Evolutionary conservation across 2,113 vertebrate genomes (phyloP), one percentile per base, ranked within the genome.

Genomic region (Python bivittatus): DNA sequence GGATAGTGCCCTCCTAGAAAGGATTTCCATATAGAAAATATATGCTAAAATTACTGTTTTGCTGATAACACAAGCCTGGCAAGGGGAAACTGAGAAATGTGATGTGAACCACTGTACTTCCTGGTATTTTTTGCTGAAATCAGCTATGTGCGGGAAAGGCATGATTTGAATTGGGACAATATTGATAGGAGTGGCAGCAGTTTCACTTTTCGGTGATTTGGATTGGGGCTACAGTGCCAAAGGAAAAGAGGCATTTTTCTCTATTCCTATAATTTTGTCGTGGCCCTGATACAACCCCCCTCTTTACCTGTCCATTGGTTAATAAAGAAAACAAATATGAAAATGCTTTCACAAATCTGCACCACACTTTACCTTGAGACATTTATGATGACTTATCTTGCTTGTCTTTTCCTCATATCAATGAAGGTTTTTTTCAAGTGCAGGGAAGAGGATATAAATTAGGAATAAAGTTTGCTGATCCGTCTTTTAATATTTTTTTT

Each of bases 361-460:
- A 54, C 25, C n/a, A 83, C 29, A 56, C 23, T 79, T 53, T 38
- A 52, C 52, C n/a, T 22, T 1, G 64, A 92, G 17, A 60, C 90
- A 92, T 87, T 90, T 93, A 92, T 33, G 92, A 68, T 89, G n/a
- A 91, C 12, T 44, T 86, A 33, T 93, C 90, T 90, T 94, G 88
- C 90, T 92, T 4, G 0, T 93, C 60, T 3, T 92, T 95, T 93
- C 27, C 84, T 83, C 72, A 87, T 3, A 91, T 94, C 91, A 90
- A 1, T 88, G 56, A 44, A 22, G 29, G 44, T 29, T 29, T 8
- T 22, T 8, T 2, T 6, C 68, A 79, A 38, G 15, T 0, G 56
- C 58, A 57, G 23, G 20, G 44, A 68, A 64, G 11, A 89, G 38
- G 53, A 53, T 44, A 58, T 90, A 42, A 94, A 88, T 12, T 56